These are phyloP conservation scores for Sinocyclocheilus anophthalmus DNA, from an alignment of 2,113 vertebrate genomes.

Conservation along the genomic window DNA sequence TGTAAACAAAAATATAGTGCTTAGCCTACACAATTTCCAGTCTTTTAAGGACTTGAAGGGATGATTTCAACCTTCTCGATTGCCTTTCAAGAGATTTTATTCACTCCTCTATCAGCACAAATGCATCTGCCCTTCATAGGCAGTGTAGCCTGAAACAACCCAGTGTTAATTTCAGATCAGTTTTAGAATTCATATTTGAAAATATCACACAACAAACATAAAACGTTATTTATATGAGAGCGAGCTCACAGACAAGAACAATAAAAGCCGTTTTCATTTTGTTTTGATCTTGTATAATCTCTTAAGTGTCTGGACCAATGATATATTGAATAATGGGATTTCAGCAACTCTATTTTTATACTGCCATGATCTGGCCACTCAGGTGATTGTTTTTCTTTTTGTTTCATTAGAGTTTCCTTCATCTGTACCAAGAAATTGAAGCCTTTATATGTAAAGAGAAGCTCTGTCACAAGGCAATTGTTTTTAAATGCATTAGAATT, in stretches of 20 bases:
- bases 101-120: not conserved
- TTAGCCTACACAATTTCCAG: conserved; percentile 37
- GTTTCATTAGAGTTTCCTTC: not conserved
- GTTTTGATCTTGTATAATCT: not conserved
- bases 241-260: not conserved
- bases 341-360: conserved; percentile 1
- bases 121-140: conserved; percentile 12
- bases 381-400: not conserved
- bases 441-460: not conserved
- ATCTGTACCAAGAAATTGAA: not conserved
- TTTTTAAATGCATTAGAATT: not conserved
- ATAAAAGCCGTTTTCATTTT: conserved; percentile 15
- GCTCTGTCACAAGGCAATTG: not conserved
- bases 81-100: not conserved
- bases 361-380: not conserved
- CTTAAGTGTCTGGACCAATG: not conserved
- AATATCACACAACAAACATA: not conserved
- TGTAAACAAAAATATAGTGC: not conserved
- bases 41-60: conserved; percentile 24
- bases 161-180: not conserved
- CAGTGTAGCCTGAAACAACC: conserved; percentile 3
- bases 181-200: not conserved
- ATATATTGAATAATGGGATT: not conserved
- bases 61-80: conserved; percentile 32
- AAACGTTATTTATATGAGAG: not conserved